A percentile compares a stretch with the other conserved stretches of the same genome.
These are phyloP conservation scores for Spodoptera picta DNA, from an alignment of 2,888 invertebrate species.

Conservation along the genomic window DNA sequence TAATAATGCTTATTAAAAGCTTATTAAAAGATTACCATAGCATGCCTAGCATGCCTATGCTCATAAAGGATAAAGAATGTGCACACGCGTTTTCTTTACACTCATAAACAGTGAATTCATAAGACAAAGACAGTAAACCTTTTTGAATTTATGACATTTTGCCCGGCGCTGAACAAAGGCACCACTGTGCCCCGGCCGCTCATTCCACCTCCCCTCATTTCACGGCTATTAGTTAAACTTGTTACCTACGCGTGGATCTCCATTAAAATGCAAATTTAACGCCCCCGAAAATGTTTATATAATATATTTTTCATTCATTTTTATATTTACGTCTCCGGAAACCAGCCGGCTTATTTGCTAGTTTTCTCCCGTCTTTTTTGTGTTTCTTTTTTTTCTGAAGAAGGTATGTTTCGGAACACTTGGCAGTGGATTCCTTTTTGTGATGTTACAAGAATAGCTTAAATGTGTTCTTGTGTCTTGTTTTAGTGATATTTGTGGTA, in stretches of 20 bases:
- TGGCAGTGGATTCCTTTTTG: conserved; percentile 46
- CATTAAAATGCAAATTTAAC: conserved; percentile 88
- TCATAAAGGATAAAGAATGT: conserved; percentile 21
- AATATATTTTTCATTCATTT: conserved; percentile 78
- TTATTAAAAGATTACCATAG: no score
- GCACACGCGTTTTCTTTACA: conserved; percentile 32
- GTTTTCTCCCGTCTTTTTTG: conserved; percentile 40
- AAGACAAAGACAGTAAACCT: conserved; percentile 51
- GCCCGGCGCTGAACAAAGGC: conserved; percentile 52
- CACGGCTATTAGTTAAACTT: conserved; percentile 87
- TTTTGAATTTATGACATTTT: conserved; percentile 58
- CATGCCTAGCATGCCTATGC: no score
- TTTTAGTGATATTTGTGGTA: no score
- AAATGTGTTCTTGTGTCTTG: conserved; percentile 30
- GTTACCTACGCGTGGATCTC: conserved; percentile 86
- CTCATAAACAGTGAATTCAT: conserved; percentile 48
- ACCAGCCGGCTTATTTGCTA: conserved; percentile 45
- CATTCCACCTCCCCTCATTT: conserved; percentile 77
- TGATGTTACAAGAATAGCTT: conserved; percentile 43
- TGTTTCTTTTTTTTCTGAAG: conserved; percentile 32
- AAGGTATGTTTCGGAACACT: conserved; percentile 42
- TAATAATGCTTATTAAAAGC: no score
- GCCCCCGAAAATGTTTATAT: conserved; percentile 83
- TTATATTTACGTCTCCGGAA: conserved; percentile 59
- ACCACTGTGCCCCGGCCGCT: conserved; percentile 52